Evolutionary conservation across 2,113 vertebrate genomes (phyloP).

Genomic region (Nothobranchius furzeri): DNA sequence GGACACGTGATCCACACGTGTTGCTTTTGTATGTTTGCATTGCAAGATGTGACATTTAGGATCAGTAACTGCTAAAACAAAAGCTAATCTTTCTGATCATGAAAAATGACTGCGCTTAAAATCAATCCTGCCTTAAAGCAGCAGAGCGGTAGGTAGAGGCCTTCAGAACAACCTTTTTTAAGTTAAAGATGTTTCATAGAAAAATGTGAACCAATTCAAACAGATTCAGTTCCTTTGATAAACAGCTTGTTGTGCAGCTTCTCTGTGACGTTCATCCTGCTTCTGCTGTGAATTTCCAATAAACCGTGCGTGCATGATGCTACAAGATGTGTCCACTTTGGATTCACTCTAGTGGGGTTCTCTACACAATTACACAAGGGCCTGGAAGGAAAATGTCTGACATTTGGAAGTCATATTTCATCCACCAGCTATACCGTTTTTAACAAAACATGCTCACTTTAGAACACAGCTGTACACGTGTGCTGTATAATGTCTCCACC

Average conservation of each 20-base stretch:
- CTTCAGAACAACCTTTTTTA: not conserved
- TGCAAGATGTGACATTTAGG: not conserved
- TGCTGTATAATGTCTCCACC: too few species aligned
- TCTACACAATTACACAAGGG: too few species aligned
- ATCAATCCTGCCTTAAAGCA: not conserved
- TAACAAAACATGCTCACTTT: too few species aligned
- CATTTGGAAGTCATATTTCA: too few species aligned
- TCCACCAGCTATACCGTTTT: too few species aligned
- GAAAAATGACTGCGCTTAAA: too few species aligned
- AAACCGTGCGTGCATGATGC: constrained; percentile 46
- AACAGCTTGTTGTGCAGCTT: constrained; percentile 11
- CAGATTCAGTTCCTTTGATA: not conserved
- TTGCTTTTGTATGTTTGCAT: too few species aligned
- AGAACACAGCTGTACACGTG: too few species aligned
- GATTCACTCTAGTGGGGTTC: not conserved
- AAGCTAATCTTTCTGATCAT: too few species aligned
- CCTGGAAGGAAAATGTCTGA: too few species aligned
- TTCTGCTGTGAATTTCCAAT: constrained; percentile 46
- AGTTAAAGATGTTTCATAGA: not conserved
- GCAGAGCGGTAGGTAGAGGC: not conserved
- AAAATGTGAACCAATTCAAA: not conserved
- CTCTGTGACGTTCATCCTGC: constrained; percentile 25
- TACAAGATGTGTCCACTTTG: not conserved
- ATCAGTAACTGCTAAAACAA: not conserved
- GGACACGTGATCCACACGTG: not conserved